phyloP scores from a whole-genome alignment of 2,797 vertebrate species.

The Enteromius mattozi region DNA sequence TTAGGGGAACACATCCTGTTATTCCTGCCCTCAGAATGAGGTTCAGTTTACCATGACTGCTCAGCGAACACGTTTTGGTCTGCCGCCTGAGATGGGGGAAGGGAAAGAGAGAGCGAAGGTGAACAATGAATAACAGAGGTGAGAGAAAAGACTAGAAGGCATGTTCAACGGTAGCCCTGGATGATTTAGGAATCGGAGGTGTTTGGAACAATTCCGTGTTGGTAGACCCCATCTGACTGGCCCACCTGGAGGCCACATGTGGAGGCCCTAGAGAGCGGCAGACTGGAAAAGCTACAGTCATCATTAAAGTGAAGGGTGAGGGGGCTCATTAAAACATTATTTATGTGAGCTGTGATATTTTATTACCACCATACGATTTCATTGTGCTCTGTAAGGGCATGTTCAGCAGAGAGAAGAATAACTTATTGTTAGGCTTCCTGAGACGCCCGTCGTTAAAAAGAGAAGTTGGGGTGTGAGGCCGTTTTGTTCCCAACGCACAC shows the following conservation, averaged over 20 bases:
- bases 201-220: conserved; percentile 54
- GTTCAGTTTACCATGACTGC: conserved; percentile 44
- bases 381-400: conserved; percentile 41
- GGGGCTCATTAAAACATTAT: conserved; percentile 80
- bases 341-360: conserved; percentile 78
- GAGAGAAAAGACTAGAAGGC: background rate
- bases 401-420: conserved; percentile 70
- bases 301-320: conserved; percentile 73
- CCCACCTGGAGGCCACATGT: conserved; percentile 82
- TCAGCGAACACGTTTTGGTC: background rate
- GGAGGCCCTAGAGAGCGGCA: conserved; percentile 45
- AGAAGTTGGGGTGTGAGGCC: background rate
- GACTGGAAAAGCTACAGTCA: conserved; percentile 69
- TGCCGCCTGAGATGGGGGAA: conserved; percentile 14
- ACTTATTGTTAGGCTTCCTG: conserved; percentile 68
- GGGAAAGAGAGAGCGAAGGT: conserved; percentile 18
- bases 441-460: conserved; percentile 36
- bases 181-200: conserved; percentile 44
- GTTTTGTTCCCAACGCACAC: background rate
- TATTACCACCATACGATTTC: conserved; percentile 73
- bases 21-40: conserved; percentile 59
- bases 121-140: conserved; percentile 1
- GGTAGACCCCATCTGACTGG: conserved; percentile 18
- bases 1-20: conserved; percentile 61
- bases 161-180: conserved; percentile 32